A percentile compares a stretch with the other conserved stretches of the same genome.
These are phyloP conservation scores for Cyclophora punctaria DNA, from an alignment of 2,888 invertebrate species.

Conservation along the genomic window DNA sequence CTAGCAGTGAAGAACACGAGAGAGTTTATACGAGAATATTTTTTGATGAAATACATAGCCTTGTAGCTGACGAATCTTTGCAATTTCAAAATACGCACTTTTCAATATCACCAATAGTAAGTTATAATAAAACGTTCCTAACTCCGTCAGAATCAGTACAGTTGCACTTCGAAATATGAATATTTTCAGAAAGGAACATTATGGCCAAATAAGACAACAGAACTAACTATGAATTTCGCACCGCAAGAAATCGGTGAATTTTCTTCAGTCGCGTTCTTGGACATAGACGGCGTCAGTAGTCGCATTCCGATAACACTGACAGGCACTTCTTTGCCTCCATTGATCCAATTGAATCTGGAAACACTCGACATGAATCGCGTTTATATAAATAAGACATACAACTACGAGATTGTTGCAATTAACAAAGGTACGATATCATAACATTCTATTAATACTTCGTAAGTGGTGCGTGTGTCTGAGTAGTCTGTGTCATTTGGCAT, in stretches of 20 bases:
- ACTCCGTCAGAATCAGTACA: background rate
- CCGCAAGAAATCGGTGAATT: constrained; percentile 71
- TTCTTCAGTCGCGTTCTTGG: constrained; percentile 69
- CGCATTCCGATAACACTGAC: constrained; percentile 68
- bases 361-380: constrained; percentile 73
- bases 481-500: background rate
- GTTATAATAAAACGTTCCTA: constrained; percentile 19
- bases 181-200: constrained; percentile 70
- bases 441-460: constrained; percentile 6
- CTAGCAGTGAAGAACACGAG: constrained; percentile 57
- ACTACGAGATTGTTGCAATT: constrained; percentile 76
- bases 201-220: constrained; percentile 72
- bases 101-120: constrained; percentile 70
- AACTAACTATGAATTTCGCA: constrained; percentile 71
- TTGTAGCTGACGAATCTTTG: constrained; percentile 56
- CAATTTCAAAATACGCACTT: constrained; percentile 60
- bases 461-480: constrained; percentile 1
- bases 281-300: constrained; percentile 71
- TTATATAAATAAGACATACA: constrained; percentile 74
- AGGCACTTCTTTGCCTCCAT: constrained; percentile 76
- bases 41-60: constrained; percentile 56
- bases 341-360: constrained; percentile 70
- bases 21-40: constrained; percentile 63
- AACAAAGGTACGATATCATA: constrained; percentile 60
- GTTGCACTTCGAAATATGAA: constrained; percentile 9